These are phyloP conservation scores for Morone chrysops DNA, from an alignment of 2,113 vertebrate species.

Conservation along the genomic window DNA sequence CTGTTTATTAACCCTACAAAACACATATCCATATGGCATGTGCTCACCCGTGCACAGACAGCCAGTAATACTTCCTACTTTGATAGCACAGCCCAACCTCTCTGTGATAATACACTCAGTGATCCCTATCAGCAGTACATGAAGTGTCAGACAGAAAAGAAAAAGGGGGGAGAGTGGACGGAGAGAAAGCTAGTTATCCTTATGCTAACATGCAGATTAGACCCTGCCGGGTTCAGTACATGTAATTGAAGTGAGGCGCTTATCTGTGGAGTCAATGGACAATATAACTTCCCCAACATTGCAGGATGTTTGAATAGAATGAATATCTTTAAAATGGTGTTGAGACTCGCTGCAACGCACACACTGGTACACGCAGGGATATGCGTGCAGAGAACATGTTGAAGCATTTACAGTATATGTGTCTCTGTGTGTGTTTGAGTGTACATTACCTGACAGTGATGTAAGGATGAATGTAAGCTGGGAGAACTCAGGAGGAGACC, in stretches of 20 bases:
- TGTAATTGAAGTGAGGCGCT: constrained; percentile 74
- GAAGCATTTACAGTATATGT: background rate
- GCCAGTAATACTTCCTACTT: constrained; percentile 47
- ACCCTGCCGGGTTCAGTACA: constrained; percentile 68
- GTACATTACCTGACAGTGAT: constrained; percentile 31
- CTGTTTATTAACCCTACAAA: constrained; percentile 40
- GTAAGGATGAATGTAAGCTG: constrained; percentile 25
- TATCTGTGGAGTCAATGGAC: constrained; percentile 63
- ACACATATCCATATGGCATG: constrained; percentile 15
- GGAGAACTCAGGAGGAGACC: constrained; percentile 37
- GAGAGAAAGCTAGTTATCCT: constrained; percentile 73
- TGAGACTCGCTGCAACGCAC: constrained; percentile 9
- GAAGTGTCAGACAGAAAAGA: constrained; percentile 71
- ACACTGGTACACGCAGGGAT: constrained; percentile 13
- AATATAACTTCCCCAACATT: constrained; percentile 58
- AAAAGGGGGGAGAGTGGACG: constrained; percentile 52
- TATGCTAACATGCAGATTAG: constrained; percentile 73
- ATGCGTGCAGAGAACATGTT: background rate
- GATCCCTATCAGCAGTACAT: constrained; percentile 74
- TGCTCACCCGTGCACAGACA: constrained; percentile 7
- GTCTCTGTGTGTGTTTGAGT: background rate
- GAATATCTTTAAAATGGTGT: constrained; percentile 24
- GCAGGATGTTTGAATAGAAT: constrained; percentile 55
- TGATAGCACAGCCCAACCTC: constrained; percentile 48
- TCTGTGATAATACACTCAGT: constrained; percentile 67